Evolutionary conservation across 30 jellyfish, hydroid and myxozoan species (phyloP), one percentile per base, ranked within the genome.

Genomic region (Cassiopea xamachana): DNA sequence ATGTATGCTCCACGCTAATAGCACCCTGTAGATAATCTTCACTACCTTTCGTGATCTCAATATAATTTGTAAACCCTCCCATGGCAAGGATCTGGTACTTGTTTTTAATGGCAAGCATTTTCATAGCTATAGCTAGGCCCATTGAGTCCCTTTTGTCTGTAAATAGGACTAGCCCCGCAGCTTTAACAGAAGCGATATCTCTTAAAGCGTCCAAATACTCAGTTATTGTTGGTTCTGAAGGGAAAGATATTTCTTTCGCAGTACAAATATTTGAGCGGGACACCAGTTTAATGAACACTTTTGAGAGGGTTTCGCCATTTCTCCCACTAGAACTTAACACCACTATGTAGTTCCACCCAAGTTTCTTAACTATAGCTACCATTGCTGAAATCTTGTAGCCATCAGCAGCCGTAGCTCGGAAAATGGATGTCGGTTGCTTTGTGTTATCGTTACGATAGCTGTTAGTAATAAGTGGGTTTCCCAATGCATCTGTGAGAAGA

Each of bases 1-100:
- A 3, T 14, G 89, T 55, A 13, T 72, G 39, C 48, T 92, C 94
- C 8, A 96, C 49, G 48, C 96, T 88, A 51, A 96, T 45, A 5
- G 94, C 87, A 3, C 97, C 98, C n/a, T 81, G 88, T 1, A 93
- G 87, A 17, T 80, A 8, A 7, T 73, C 83, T 82, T 91, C 97
- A 13, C 17, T 70, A 9, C 97, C 98, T 46, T 77, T 69, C 2
- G 93, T 82, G 13, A 96, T 84, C n/a, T 92, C 96, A 10, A 76
- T 61, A 58, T 87, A 87, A 72, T 68, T 77, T 7, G 96, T 79
- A 49, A 94, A 89, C 1, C 99, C 99, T 15, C 93, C 72, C 67
- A 79, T 55, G 17, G 97, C 92, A 27, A 96, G 60, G 19, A 96
- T 46, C 12, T 79, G 80, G 49, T 87, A 84, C 47, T 93, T 74